Evolutionary conservation across 2,888 invertebrate genomes (phyloP).

Genomic region (Antheraea yamamai): DNA sequence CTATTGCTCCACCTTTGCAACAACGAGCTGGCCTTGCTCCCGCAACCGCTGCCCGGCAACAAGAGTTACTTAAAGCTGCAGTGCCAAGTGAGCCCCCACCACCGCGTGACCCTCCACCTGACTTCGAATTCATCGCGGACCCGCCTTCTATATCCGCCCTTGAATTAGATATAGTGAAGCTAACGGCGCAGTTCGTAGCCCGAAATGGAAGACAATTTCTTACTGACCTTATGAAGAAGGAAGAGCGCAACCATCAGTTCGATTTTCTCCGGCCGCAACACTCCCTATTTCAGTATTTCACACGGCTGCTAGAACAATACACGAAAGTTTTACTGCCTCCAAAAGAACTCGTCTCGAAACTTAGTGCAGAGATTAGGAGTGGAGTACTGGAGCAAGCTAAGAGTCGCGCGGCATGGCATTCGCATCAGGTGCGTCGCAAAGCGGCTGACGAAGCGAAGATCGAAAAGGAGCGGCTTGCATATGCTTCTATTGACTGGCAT

Average conservation of each 20-base stretch:
- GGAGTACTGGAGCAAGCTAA: conserved; percentile 92
- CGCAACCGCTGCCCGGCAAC: conserved; percentile 92
- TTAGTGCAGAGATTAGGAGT: conserved; percentile 89
- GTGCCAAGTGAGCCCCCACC: conserved; percentile 93
- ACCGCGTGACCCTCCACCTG: conserved; percentile 94
- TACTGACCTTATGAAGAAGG: conserved; percentile 98
- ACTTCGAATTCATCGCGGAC: conserved; percentile 97
- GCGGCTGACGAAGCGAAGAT: conserved; percentile 97
- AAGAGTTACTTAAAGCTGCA: conserved; percentile 93
- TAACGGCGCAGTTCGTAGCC: conserved; percentile 99
- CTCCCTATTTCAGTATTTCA: conserved; percentile 98
- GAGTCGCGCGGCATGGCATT: conserved; percentile 97
- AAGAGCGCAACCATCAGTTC: conserved; percentile 98
- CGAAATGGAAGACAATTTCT: conserved; percentile 98
- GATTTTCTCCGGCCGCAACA: conserved; percentile 99
- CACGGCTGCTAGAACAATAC: conserved; percentile 98
- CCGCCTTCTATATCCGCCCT: conserved; percentile 99
- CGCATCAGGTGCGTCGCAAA: conserved; percentile 95
- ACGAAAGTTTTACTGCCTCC: conserved; percentile 98
- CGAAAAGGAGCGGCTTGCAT: conserved; percentile 96
- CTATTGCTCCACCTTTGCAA: conserved; percentile 30
- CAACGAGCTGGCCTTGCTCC: conserved; percentile 84
- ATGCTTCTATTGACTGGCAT: conserved; percentile 99
- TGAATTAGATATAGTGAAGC: conserved; percentile 98
- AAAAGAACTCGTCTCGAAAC: conserved; percentile 91